phyloP scores from a whole-genome alignment of 2,113 vertebrate genomes.

The Epinephelus fuscoguttatus region DNA sequence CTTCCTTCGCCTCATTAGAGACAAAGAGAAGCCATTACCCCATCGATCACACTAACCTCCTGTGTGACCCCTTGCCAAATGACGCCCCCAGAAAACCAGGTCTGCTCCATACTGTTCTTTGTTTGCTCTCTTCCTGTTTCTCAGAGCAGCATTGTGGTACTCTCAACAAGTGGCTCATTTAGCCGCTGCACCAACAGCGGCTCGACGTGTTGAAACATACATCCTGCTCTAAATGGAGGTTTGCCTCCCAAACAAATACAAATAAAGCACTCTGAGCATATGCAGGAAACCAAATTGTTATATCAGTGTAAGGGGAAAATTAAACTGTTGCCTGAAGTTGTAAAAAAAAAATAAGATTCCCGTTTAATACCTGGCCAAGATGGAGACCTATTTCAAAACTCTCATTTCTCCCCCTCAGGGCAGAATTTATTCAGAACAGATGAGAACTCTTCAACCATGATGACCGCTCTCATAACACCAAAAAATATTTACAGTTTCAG shows the following conservation, averaged over 20 bases:
- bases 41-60: constrained; percentile 63
- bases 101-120: constrained; percentile 66
- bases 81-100: constrained; percentile 41
- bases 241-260: constrained; percentile 27
- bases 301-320: background rate
- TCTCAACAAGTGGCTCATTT: constrained; percentile 78
- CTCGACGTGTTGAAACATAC: constrained; percentile 71
- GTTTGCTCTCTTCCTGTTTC: constrained; percentile 81
- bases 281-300: background rate
- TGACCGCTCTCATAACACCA: background rate
- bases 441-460: constrained; percentile 15
- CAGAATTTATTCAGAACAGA: constrained; percentile 10
- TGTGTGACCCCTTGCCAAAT: constrained; percentile 50
- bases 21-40: constrained; percentile 46
- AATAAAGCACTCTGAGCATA: background rate
- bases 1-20: constrained; percentile 37
- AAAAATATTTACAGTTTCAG: constrained; percentile 10
- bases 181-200: constrained; percentile 28
- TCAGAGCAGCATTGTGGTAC: constrained; percentile 77
- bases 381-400: background rate
- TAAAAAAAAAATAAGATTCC: background rate
- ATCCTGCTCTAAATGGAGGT: constrained; percentile 68
- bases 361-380: constrained; percentile 2
- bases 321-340: background rate
- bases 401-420: background rate